Base-by-base conservation (phyloP, 2,888 invertebrate species). In the Ochropleura plecta region DNA sequence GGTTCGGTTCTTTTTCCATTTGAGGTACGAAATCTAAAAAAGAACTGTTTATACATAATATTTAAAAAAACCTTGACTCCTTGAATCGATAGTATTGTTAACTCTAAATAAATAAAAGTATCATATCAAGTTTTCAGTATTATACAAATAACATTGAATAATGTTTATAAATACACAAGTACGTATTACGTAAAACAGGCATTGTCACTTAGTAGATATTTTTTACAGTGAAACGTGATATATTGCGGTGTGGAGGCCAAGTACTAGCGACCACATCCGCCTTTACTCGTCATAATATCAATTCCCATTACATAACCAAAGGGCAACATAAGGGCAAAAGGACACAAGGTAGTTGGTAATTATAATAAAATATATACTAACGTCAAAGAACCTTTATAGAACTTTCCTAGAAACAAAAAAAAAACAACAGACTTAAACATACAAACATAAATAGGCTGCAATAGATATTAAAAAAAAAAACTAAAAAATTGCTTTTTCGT, bases 211-310 rank as follows among this genome's bases (percentile, higher is more conserved):
- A 80, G 76, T 79, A 75, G 77, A 69, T 84, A 84, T 77, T 86
- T 65, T 86, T 75, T 80, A 82, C 80, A 74, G 46, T 71, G 92
- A 88, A 92, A 93, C 82, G 55, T 64, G 87, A 93, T 90, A 91
- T 79, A 40, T 78, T 92, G 92, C 81, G 93, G 93, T 88, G 79
- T 86, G 79, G 86, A 86, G 90, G 89, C 88, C 91, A 92, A 91
- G 89, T 88, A 86, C 83, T 83, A 70, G 71, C 72, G 73, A 93
- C 94, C 95, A 94, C 95, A 95, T 95, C 95, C 95, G 92, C 86
- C 76, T 88, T 79, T 78, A 71, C 77, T 66, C 73, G 76, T 79
- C 75, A 74, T 73, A 79, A 83, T 90, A 90, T 88, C 88, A 83
- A 88, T 86, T 86, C 70, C 78, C 81, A 78, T 85, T 83, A 82